phyloP scores from a whole-genome alignment of 2,113 vertebrate species.

The Hippopotamus amphibius region DNA sequence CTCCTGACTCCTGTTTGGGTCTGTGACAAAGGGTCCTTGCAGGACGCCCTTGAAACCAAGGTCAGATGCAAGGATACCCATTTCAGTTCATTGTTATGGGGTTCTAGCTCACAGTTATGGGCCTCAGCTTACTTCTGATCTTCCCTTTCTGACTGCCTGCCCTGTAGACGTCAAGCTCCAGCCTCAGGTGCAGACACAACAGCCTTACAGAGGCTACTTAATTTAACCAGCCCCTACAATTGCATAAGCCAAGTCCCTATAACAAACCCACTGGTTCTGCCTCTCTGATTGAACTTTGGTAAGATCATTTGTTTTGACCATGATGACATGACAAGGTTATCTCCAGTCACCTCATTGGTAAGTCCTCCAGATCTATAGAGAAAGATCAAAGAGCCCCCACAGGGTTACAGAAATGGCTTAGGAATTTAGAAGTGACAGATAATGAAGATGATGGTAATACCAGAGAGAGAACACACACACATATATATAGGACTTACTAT shows the following conservation, averaged over 20 bases:
- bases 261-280: not conserved
- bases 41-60: not conserved
- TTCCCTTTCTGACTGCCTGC: not conserved
- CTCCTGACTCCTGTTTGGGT: not conserved
- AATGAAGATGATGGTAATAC: not conserved
- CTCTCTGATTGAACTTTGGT: not conserved
- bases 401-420: not conserved
- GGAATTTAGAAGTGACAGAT: not conserved
- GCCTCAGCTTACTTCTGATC: not conserved
- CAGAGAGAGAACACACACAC: not conserved
- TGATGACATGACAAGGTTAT: not conserved
- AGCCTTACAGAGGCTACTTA: not conserved
- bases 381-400: not conserved
- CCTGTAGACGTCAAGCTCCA: not conserved
- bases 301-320: not conserved
- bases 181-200: not conserved
- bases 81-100: not conserved
- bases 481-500: not conserved
- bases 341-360: not conserved
- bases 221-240: not conserved
- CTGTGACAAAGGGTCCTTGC: not conserved
- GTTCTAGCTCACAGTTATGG: not conserved
- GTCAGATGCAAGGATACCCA: not conserved
- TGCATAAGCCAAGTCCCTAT: not conserved
- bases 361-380: not conserved